Percentiles rank a stretch among this genome's conserved stretches.
phyloP scores from a whole-genome alignment of 2,797 vertebrate species.

The Brachymystax lenok region DNA sequence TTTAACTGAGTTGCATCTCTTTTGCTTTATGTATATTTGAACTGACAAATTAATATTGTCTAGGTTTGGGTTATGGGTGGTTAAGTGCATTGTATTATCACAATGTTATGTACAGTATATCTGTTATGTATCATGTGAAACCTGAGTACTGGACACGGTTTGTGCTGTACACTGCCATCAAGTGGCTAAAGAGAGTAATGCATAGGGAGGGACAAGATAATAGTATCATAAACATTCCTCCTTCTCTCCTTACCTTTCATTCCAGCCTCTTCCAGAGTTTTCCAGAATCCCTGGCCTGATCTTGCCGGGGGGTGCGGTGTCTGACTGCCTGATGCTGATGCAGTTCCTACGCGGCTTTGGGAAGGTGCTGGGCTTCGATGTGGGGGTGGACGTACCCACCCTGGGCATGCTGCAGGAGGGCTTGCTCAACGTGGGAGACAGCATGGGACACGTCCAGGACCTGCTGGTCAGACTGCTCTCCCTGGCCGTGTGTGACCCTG shows the following conservation, averaged over 20 bases:
- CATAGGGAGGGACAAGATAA: background rate
- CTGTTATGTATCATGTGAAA: background rate
- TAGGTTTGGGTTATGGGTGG: background rate
- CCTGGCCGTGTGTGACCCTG: conserved; percentile 93
- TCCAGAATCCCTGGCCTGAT: conserved; percentile 92
- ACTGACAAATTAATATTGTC: background rate
- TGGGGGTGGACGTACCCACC: conserved; percentile 87
- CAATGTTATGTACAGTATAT: background rate
- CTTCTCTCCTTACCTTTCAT: background rate
- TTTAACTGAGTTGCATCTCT: background rate
- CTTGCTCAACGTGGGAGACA: conserved; percentile 92
- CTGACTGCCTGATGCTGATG: conserved; percentile 96
- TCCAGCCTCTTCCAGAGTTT: conserved; percentile 90
- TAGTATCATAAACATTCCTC: background rate
- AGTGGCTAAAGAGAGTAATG: conserved; percentile 28
- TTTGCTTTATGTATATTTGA: background rate
- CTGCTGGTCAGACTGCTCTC: conserved; percentile 93
- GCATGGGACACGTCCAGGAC: conserved; percentile 96
- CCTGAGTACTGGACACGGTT: background rate
- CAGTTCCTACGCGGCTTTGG: conserved; percentile 97
- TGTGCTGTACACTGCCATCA: conserved; percentile 39
- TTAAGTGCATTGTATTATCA: background rate
- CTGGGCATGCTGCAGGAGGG: conserved; percentile 94
- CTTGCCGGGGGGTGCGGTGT: conserved; percentile 89
- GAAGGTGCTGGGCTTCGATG: conserved; percentile 93